Evolutionary conservation across 92 coral and sea anemone genomes (phyloP), one percentile per base, ranked within the genome.

Genomic region (Metridium senile): DNA sequence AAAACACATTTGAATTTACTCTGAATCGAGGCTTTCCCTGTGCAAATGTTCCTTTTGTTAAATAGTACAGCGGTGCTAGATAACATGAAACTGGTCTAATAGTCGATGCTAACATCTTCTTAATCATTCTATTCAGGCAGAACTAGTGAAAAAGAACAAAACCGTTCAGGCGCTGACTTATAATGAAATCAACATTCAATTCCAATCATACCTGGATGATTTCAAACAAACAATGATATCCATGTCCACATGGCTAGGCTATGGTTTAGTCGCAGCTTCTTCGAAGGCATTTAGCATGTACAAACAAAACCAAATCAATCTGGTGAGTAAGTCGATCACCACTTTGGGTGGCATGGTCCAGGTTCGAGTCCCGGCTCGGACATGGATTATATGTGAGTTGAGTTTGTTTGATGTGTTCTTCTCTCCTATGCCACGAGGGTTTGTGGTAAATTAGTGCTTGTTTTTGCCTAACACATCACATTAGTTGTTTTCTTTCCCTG

Each of bases 191-290:
- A 28, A 10, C 43, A 3, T 4, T 11, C 16, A 52, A 62, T 62
- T 22, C 34, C 31, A 25, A 25, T 62, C 67, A 18, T 22, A 1
- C 30, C 33, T 62, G 9, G 67, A 62, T 62, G 2, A 62, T 1
- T 3, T 62, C 18, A 19, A 62, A 19, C 6, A 13, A 4, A 54
- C 74, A n/a, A 21, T 69, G 74, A 43, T 43, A 25, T 54, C 56
- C 58, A 39, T 69, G 59, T 69, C 74, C n/a, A 46, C 57, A 39
- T 69, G 43, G 20, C 19, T 69, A 33, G 74, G 74, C 28, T 69
- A 69, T 45, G 74, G 74, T 1, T 17, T 69, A 20, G 20, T 30
- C 0, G 57, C 33, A 1, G 47, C 47, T 0, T 43, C 74, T 10
- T 9, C 18, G 28, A 28, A 27, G n/a, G 56, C 74, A 0, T 69